Conservation (phyloP, 2,797 vertebrate species). For the Petrocephalus schoutedeni region DNA sequence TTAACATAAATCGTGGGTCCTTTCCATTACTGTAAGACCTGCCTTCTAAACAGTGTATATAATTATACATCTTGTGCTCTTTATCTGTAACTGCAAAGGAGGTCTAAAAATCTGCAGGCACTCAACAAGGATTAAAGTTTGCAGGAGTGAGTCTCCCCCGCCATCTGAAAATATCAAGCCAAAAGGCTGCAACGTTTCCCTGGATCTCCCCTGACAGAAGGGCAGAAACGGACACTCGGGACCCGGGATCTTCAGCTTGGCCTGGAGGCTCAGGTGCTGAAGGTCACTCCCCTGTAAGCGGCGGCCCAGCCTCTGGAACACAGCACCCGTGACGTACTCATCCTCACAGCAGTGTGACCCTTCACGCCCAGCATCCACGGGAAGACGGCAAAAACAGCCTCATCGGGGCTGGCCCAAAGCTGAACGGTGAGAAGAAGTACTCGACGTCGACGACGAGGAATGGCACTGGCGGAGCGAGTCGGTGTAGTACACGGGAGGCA, state of each 20-base stretch:
- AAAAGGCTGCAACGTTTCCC: conserved; percentile 3
- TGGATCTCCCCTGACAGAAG: conserved; percentile 5
- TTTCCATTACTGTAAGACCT: conserved; percentile 8
- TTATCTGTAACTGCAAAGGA: conserved; percentile 22
- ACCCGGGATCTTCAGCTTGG: neutral
- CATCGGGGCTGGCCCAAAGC: neutral
- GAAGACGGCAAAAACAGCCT: conserved; percentile 7
- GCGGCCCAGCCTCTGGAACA: neutral
- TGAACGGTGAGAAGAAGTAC: neutral
- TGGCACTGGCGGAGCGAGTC: neutral
- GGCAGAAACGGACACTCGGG: neutral
- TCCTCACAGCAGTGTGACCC: neutral
- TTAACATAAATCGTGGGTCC: conserved; percentile 3
- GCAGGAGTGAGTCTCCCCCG: conserved; percentile 12
- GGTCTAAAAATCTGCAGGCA: conserved; percentile 26
- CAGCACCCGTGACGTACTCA: neutral
- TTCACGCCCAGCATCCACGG: neutral
- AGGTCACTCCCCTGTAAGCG: neutral
- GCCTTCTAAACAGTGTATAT: conserved; percentile 18
- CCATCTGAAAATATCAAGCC: neutral
- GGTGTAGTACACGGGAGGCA: neutral
- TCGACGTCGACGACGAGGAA: neutral
- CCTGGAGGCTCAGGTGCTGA: neutral
- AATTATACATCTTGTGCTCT: conserved; percentile 26
- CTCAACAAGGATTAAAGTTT: conserved; percentile 22